phyloP scores from a whole-genome alignment of 2,113 vertebrate genomes.

The Podilymbus podiceps region DNA sequence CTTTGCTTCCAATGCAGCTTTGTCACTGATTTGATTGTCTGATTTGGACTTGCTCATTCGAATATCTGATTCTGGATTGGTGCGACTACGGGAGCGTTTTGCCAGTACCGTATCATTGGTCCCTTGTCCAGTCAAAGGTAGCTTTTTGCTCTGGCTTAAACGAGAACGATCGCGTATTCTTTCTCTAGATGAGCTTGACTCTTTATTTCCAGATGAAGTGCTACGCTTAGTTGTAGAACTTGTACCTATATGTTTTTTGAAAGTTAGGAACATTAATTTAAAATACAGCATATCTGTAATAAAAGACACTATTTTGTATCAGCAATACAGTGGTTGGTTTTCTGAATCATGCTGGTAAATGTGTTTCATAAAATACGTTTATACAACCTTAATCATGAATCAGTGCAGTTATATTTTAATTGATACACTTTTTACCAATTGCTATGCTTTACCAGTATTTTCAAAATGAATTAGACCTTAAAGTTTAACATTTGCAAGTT shows the following conservation, averaged over 20 bases:
- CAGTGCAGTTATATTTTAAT: background rate
- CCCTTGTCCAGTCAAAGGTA: constrained; percentile 73
- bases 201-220: constrained; percentile 82
- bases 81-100: constrained; percentile 84
- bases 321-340: background rate
- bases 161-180: constrained; percentile 85
- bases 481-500: background rate
- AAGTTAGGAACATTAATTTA: background rate
- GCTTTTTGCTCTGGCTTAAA: constrained; percentile 81
- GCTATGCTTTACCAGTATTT: background rate
- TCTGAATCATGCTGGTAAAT: background rate
- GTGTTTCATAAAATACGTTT: background rate
- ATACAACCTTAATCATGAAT: background rate
- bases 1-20: constrained; percentile 86
- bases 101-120: constrained; percentile 64
- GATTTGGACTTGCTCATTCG: constrained; percentile 96
- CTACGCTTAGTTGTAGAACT: constrained; percentile 80
- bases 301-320: background rate
- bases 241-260: constrained; percentile 55
- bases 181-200: constrained; percentile 84
- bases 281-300: background rate
- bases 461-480: background rate
- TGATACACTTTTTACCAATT: background rate
- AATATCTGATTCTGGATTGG: constrained; percentile 75
- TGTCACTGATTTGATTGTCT: constrained; percentile 91